phyloP scores from a whole-genome alignment of 2,797 vertebrate species.

The Chiloscyllium punctatum region DNA sequence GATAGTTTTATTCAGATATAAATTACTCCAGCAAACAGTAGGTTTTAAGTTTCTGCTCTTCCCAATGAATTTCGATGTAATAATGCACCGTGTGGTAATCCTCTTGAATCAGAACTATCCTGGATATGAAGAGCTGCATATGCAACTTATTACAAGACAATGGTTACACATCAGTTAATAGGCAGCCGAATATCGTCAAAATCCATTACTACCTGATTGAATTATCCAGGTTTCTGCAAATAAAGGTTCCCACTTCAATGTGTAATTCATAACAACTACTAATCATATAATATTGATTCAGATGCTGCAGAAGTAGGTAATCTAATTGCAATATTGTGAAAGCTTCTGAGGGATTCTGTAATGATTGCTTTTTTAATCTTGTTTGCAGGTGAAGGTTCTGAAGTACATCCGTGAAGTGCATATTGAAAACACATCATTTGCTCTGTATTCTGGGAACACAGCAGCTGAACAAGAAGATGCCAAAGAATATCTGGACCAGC shows the following conservation, averaged over 20 bases:
- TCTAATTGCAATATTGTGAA: constrained; percentile 67
- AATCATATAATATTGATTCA: constrained; percentile 72
- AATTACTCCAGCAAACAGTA: background rate
- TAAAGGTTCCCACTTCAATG: constrained; percentile 62
- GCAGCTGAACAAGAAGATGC: constrained; percentile 33
- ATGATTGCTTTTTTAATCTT: constrained; percentile 66
- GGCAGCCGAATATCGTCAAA: constrained; percentile 60
- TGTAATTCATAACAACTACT: constrained; percentile 62
- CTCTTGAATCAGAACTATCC: background rate
- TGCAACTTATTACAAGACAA: constrained; percentile 56
- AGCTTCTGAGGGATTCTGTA: constrained; percentile 63
- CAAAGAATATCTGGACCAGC: constrained; percentile 38
- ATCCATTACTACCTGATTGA: constrained; percentile 68
- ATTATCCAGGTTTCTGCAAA: constrained; percentile 64
- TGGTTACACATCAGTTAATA: constrained; percentile 60
- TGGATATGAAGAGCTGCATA: background rate
- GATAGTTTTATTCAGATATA: background rate
- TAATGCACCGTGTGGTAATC: background rate
- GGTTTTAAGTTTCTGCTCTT: background rate
- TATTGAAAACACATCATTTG: constrained; percentile 44
- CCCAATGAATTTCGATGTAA: background rate
- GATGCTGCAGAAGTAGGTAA: constrained; percentile 66
- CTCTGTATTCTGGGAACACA: background rate
- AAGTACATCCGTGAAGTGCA: constrained; percentile 49
- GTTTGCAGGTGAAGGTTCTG: constrained; percentile 65